These are phyloP conservation scores for Ctenicera cuprea DNA, from an alignment of 2,888 invertebrate genomes.

Conservation along the genomic window DNA sequence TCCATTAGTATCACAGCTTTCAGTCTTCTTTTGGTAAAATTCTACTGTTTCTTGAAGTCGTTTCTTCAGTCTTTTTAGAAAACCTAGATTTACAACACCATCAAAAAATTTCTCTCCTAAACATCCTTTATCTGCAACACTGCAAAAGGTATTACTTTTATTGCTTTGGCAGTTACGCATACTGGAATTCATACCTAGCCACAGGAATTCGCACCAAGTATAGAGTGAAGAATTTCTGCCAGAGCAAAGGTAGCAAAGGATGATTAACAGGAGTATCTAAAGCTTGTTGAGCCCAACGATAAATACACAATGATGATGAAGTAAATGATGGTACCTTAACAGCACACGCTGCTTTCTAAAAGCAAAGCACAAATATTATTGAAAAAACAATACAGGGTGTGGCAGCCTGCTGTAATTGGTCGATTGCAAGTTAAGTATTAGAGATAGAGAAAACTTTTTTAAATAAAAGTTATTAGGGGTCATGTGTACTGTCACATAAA, in stretches of 20 bases:
- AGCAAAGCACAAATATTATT: no score
- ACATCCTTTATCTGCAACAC: slow-evolving; percentile 76
- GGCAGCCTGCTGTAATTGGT: no score
- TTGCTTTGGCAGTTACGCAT: no score
- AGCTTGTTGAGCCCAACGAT: slow-evolving; percentile 85
- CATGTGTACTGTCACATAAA: no score
- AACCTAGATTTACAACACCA: slow-evolving; percentile 79
- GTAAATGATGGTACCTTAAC: slow-evolving; percentile 76
- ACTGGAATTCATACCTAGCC: slow-evolving; percentile 60
- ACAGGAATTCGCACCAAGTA: slow-evolving; percentile 79
- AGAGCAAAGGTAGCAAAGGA: slow-evolving; percentile 81
- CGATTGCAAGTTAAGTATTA: no score
- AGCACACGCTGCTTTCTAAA: slow-evolving; percentile 76
- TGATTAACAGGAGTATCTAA: slow-evolving; percentile 81
- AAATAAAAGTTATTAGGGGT: no score
- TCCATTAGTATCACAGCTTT: slow-evolving; percentile 66
- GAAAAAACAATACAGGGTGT: no score
- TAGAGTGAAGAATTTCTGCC: slow-evolving; percentile 86
- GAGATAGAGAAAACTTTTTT: no score
- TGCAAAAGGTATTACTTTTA: slow-evolving; percentile 61
- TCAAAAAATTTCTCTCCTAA: slow-evolving; percentile 86
- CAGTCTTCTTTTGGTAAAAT: slow-evolving; percentile 74
- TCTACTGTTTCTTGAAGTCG: slow-evolving; percentile 79
- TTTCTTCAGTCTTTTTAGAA: slow-evolving; percentile 82
- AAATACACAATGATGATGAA: slow-evolving; percentile 78